Percentiles rank a stretch among this genome's conserved stretches.
Conservation (phyloP, 1,140 invertebrate genomes). For the Apocrypta bakeri region DNA sequence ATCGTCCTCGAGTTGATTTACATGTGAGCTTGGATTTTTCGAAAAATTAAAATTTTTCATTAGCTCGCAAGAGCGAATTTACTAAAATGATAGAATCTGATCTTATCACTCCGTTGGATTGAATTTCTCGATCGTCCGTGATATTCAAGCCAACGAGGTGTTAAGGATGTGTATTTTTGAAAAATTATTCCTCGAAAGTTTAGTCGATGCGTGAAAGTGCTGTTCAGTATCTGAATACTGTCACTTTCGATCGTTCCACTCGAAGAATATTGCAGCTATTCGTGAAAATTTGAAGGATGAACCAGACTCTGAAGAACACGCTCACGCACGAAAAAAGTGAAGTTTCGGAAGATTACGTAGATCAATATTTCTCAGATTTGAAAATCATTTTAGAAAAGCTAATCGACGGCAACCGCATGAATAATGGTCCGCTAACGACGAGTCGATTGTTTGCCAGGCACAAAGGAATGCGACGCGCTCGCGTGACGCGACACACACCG, state of each 20-base stretch:
- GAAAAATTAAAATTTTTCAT: no score
- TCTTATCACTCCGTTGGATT: background rate
- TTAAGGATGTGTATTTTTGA: background rate
- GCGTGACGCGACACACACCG: background rate
- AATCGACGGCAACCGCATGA: background rate
- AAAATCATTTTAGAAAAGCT: background rate
- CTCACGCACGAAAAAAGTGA: no score
- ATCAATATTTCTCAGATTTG: background rate
- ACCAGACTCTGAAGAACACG: no score
- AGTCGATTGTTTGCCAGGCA: slow-evolving; percentile 16
- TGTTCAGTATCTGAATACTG: no score
- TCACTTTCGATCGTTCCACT: slow-evolving; percentile 16
- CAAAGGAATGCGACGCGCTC: slow-evolving; percentile 15
- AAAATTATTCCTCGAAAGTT: background rate
- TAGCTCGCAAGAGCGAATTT: background rate
- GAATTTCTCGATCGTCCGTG: background rate
- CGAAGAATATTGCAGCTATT: background rate
- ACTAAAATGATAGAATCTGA: background rate
- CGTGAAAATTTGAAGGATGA: background rate
- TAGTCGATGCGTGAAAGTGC: background rate
- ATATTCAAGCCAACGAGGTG: background rate
- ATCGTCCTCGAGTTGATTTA: background rate
- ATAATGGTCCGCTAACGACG: slow-evolving; percentile 22
- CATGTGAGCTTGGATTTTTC: background rate
- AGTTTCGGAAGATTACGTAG: background rate